These are phyloP conservation scores for Sphaeramia orbicularis DNA, from an alignment of 2,797 vertebrate genomes.

Conservation along the genomic window DNA sequence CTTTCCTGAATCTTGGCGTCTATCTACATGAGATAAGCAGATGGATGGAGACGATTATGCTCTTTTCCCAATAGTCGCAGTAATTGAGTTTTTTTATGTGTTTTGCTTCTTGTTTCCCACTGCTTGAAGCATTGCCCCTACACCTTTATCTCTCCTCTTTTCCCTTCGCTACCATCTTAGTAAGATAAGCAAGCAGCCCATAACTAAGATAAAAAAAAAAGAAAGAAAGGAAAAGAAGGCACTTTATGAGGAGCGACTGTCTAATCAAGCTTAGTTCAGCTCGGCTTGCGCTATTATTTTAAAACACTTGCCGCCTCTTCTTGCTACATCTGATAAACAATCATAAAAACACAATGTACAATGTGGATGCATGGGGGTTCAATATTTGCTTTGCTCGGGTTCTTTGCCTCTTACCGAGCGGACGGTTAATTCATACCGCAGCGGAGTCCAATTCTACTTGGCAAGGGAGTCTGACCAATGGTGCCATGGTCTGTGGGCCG, in stretches of 20 bases:
- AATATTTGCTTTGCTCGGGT: conserved; percentile 9
- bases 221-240: conserved; percentile 16
- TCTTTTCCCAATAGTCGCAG: conserved; percentile 33
- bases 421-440: conserved; percentile 32
- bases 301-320: not conserved
- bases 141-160: conserved; percentile 20
- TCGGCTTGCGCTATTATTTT: conserved; percentile 4
- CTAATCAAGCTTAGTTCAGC: conserved; percentile 26
- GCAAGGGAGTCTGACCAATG: conserved; percentile 18
- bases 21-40: conserved; percentile 51
- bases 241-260: conserved; percentile 1
- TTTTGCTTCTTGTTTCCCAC: conserved; percentile 31
- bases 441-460: conserved; percentile 35
- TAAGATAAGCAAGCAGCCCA: conserved; percentile 42
- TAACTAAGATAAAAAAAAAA: conserved; percentile 9
- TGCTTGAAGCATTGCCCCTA: conserved; percentile 29
- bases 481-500: conserved; percentile 57
- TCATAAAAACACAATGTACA: conserved; percentile 7
- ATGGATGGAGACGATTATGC: conserved; percentile 36
- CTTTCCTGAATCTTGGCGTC: conserved; percentile 39
- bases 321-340: conserved; percentile 22
- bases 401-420: conserved; percentile 4
- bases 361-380: not conserved
- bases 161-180: not conserved
- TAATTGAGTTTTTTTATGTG: conserved; percentile 21